Percentiles rank a stretch among this genome's conserved stretches.
phyloP scores from a whole-genome alignment of 2,113 vertebrate genomes.

The Sceloporus tristichus region DNA sequence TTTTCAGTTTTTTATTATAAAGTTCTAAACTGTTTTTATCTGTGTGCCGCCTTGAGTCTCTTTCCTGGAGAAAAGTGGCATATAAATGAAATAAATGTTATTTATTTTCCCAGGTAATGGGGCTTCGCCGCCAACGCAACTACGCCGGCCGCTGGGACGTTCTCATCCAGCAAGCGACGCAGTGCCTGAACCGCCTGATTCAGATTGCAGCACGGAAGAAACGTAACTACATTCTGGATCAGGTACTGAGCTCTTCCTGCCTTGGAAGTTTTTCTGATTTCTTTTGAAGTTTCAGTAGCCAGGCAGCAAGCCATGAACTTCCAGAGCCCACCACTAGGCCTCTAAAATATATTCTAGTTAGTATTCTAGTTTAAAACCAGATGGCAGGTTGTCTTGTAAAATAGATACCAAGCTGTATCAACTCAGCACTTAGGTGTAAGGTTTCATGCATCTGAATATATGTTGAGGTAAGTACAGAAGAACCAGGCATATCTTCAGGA shows the following conservation, averaged over 20 bases:
- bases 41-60: too few species aligned
- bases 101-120: conserved; percentile 83
- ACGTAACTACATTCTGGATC: conserved; percentile 94
- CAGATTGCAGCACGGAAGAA: conserved; percentile 92
- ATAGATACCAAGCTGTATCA: background rate
- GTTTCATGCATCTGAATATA: background rate
- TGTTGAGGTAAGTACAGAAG: background rate
- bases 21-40: too few species aligned
- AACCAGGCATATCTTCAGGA: background rate
- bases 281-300: background rate
- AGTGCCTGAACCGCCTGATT: conserved; percentile 93
- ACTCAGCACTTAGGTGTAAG: too few species aligned
- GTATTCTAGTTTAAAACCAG: background rate
- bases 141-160: conserved; percentile 92
- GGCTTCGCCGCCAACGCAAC: conserved; percentile 89
- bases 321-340: too few species aligned
- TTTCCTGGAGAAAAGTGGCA: too few species aligned
- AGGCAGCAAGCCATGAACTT: background rate
- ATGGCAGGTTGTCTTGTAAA: background rate
- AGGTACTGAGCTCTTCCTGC: conserved; percentile 78
- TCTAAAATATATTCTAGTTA: background rate
- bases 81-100: too few species aligned
- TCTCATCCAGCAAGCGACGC: conserved; percentile 92
- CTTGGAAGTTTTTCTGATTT: background rate
- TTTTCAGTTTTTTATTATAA: too few species aligned